Conservation (phyloP, 2,113 vertebrate species). For the Datnioides undecimradiatus region DNA sequence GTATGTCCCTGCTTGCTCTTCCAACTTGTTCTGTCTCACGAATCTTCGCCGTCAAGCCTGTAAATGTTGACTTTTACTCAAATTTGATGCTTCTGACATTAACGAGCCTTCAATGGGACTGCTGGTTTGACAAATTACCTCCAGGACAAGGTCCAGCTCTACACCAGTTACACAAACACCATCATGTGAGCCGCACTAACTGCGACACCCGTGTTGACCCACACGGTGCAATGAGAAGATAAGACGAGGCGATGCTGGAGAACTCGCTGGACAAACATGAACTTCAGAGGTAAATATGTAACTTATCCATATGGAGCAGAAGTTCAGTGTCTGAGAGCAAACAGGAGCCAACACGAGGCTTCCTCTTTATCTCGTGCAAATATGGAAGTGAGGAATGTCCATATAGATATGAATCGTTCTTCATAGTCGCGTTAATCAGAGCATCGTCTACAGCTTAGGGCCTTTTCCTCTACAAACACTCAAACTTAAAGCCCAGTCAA, state of each 20-base stretch:
- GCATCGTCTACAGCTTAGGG: not conserved
- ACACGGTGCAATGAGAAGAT: constrained; percentile 1
- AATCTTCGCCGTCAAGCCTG: not conserved
- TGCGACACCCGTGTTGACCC: not conserved
- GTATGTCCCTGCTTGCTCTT: too few species aligned
- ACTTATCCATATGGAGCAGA: not conserved
- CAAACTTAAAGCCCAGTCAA: not conserved
- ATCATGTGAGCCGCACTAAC: not conserved
- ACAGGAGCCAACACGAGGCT: not conserved
- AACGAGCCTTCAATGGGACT: not conserved
- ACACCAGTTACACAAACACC: not conserved
- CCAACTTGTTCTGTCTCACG: not conserved
- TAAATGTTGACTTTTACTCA: not conserved
- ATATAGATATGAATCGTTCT: not conserved
- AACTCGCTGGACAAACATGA: constrained; percentile 1
- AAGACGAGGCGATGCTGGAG: not conserved
- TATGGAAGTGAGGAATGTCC: not conserved
- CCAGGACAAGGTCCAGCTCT: not conserved
- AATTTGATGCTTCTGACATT: not conserved
- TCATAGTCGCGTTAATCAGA: not conserved
- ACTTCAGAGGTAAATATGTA: constrained; percentile 25
- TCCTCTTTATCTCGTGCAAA: constrained; percentile 22
- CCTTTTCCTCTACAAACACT: not conserved
- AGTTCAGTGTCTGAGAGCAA: constrained; percentile 12
- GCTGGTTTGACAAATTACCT: not conserved